A percentile compares a stretch with the other conserved stretches of the same genome.
Conservation (phyloP, 2,888 invertebrate species). For the Megamerina dolium region DNA sequence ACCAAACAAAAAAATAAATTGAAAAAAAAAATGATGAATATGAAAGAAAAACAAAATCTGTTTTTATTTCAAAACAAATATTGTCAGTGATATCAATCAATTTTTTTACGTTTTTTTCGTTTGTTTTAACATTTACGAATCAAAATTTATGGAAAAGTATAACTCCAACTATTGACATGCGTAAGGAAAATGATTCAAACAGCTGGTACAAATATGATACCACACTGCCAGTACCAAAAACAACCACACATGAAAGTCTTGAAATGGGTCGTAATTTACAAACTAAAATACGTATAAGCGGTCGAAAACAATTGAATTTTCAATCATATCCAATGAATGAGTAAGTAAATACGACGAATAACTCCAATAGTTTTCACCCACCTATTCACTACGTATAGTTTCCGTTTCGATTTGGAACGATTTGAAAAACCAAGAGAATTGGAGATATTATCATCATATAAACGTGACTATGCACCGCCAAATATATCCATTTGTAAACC, state of each 20-base stretch:
- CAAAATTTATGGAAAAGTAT: no score
- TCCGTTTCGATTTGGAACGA: constrained; percentile 12
- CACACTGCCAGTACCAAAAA: constrained; percentile 7
- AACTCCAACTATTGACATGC: no score
- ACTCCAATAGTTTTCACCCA: not conserved
- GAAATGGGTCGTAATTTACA: constrained; percentile 12
- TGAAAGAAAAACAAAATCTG: not conserved
- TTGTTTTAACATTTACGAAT: no score
- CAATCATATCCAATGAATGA: constrained; percentile 22
- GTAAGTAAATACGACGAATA: constrained; percentile 3
- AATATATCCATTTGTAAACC: constrained; percentile 1
- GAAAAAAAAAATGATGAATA: constrained; percentile 3
- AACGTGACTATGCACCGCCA: constrained; percentile 17
- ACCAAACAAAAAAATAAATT: constrained; percentile 2
- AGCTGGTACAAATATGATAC: not conserved
- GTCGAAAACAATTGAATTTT: constrained; percentile 18
- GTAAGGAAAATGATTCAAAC: no score
- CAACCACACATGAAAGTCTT: constrained; percentile 23
- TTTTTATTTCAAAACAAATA: no score
- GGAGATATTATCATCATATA: constrained; percentile 16
- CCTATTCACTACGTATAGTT: constrained; percentile 1
- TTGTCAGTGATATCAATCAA: no score
- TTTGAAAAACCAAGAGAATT: constrained; percentile 3
- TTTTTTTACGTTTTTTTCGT: no score
- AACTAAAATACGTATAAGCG: constrained; percentile 6